Evolutionary conservation across 2,888 invertebrate genomes (phyloP).

Genomic region (Luperina nickerlii): DNA sequence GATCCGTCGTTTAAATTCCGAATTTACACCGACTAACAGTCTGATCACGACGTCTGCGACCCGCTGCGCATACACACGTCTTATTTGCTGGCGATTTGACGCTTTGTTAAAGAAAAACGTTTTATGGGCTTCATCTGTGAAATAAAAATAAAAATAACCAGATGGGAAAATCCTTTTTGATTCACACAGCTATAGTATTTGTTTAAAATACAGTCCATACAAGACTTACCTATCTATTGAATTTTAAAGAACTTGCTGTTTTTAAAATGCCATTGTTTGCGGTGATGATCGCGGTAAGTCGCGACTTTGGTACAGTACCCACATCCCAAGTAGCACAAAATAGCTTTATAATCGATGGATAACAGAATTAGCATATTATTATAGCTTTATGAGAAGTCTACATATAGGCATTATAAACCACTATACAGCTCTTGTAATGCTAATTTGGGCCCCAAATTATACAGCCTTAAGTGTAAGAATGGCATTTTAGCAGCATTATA

Average conservation of each 20-base stretch:
- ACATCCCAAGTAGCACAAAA: too few relatives aligned
- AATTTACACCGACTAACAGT: constrained; percentile 26
- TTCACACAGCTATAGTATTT: constrained; percentile 1
- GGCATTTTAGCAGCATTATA: too few relatives aligned
- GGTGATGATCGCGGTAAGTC: background rate
- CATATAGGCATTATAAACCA: too few relatives aligned
- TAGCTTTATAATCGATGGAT: too few relatives aligned
- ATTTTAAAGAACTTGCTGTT: background rate
- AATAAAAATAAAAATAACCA: constrained; percentile 12
- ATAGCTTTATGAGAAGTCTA: too few relatives aligned
- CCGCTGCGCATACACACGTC: constrained; percentile 19
- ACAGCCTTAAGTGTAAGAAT: too few relatives aligned
- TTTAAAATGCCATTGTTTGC: constrained; percentile 8
- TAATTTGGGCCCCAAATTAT: too few relatives aligned
- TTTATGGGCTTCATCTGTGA: constrained; percentile 6
- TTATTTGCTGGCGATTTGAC: constrained; percentile 14
- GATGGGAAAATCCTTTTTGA: constrained; percentile 6
- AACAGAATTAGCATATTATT: too few relatives aligned
- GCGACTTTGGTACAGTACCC: background rate
- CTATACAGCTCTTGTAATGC: too few relatives aligned
- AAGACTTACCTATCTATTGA: background rate
- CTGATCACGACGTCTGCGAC: constrained; percentile 29
- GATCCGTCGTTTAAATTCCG: constrained; percentile 12
- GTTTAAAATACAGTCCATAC: constrained; percentile 10
- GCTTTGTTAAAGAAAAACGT: constrained; percentile 8